phyloP scores from a whole-genome alignment of 64 coral and sea anemone species.

The Cladopsammia gracilis region DNA sequence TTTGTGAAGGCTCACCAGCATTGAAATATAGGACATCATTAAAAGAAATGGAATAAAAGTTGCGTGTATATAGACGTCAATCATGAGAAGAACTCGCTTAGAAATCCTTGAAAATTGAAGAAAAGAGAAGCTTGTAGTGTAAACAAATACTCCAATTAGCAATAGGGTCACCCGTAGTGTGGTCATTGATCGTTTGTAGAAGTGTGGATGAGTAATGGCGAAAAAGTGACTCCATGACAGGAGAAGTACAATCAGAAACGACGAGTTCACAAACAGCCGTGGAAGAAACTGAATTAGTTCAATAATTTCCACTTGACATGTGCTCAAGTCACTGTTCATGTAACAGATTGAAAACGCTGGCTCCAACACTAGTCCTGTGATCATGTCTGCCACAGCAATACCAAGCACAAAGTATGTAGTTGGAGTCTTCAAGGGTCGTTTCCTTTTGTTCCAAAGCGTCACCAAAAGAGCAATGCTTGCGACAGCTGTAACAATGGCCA shows the following conservation, averaged over 20 bases:
- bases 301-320: conserved; percentile 10
- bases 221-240: conserved; percentile 55
- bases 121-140: conserved; percentile 41
- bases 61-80: conserved; percentile 46
- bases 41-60: conserved; percentile 46
- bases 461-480: conserved; percentile 18
- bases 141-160: conserved; percentile 13
- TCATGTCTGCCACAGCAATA: conserved; percentile 31
- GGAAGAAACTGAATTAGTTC: conserved; percentile 17
- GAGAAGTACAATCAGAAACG: conserved; percentile 55
- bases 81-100: not conserved
- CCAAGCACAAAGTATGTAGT: conserved; percentile 36
- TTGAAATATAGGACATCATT: conserved; percentile 37
- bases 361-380: conserved; percentile 35
- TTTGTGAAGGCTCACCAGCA: not conserved
- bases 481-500: conserved; percentile 5
- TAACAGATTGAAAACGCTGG: conserved; percentile 51
- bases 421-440: conserved; percentile 33
- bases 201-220: conserved; percentile 46
- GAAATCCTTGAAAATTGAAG: conserved; percentile 56
- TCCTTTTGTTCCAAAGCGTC: not conserved
- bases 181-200: conserved; percentile 28
- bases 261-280: conserved; percentile 45
- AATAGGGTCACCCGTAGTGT: conserved; percentile 27
- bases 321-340: not conserved